These are phyloP conservation scores for Ptychadena robeensis DNA, from an alignment of 2,797 vertebrate species.

Conservation along the genomic window DNA sequence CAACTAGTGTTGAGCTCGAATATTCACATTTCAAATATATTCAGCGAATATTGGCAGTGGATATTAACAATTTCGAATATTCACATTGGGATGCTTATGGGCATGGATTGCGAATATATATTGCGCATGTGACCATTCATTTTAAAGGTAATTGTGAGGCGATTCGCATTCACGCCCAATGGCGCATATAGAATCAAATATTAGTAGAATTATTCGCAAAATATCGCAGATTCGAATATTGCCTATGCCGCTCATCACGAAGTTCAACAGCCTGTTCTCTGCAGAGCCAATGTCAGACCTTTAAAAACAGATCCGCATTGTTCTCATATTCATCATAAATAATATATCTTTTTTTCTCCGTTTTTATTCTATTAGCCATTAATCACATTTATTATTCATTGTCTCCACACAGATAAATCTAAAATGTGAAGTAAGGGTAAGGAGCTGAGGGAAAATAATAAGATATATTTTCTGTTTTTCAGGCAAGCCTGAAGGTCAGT, in stretches of 20 bases:
- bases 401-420: slow-evolving; percentile 43
- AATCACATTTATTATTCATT: slow-evolving; percentile 36
- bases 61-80: no score
- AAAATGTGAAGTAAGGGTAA: slow-evolving; percentile 26
- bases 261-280: neutral
- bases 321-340: slow-evolving; percentile 30
- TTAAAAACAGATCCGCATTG: slow-evolving; percentile 7
- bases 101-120: no score
- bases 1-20: no score
- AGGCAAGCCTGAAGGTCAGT: slow-evolving; percentile 34
- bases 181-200: neutral
- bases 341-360: slow-evolving; percentile 29
- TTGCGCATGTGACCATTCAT: no score
- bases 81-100: no score
- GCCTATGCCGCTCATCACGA: no score
- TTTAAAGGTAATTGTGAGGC: no score
- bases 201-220: no score
- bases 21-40: no score
- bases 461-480: neutral
- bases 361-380: slow-evolving; percentile 39
- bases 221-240: no score
- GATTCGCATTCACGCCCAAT: no score
- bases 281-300: neutral
- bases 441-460: slow-evolving; percentile 9
- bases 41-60: no score